These are phyloP conservation scores for Sebastolobus altivelis DNA, from an alignment of 2,797 vertebrate genomes.

Conservation along the genomic window DNA sequence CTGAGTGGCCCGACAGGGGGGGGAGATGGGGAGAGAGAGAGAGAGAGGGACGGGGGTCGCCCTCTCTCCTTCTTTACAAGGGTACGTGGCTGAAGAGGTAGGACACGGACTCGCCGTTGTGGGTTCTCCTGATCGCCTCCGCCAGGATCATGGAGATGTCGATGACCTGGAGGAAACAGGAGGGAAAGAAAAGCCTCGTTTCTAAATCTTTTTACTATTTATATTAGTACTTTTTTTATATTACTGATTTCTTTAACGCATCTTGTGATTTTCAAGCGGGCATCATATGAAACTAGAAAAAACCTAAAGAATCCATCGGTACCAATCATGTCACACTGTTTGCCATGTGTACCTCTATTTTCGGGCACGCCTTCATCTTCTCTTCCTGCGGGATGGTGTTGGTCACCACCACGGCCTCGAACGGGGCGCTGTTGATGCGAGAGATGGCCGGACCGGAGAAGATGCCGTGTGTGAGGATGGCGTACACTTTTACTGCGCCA, in stretches of 20 bases:
- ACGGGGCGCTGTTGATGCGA: constrained; percentile 93
- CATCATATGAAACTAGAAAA: too few relatives aligned
- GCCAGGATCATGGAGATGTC: constrained; percentile 98
- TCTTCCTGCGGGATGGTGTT: constrained; percentile 97
- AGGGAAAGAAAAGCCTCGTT: neutral
- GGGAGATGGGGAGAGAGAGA: neutral
- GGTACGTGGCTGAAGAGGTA: constrained; percentile 97
- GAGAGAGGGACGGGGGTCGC: neutral
- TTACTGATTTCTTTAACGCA: too few relatives aligned
- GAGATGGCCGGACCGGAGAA: constrained; percentile 97
- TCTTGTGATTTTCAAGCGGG: too few relatives aligned
- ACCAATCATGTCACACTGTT: too few relatives aligned
- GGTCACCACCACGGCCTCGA: constrained; percentile 96
- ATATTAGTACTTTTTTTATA: too few relatives aligned
- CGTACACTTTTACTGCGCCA: constrained; percentile 94
- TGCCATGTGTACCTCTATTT: constrained; percentile 90
- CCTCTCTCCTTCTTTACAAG: constrained; percentile 78
- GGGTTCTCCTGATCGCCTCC: constrained; percentile 95
- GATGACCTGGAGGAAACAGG: constrained; percentile 86
- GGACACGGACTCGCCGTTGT: constrained; percentile 97
- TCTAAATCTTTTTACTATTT: too few relatives aligned
- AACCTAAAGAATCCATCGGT: too few relatives aligned
- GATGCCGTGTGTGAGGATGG: constrained; percentile 96
- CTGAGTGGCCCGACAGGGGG: neutral
- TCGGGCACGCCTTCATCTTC: constrained; percentile 95